These are phyloP conservation scores for Aphelocoma californica DNA, from an alignment of 2,797 vertebrate genomes.

Conservation along the genomic window DNA sequence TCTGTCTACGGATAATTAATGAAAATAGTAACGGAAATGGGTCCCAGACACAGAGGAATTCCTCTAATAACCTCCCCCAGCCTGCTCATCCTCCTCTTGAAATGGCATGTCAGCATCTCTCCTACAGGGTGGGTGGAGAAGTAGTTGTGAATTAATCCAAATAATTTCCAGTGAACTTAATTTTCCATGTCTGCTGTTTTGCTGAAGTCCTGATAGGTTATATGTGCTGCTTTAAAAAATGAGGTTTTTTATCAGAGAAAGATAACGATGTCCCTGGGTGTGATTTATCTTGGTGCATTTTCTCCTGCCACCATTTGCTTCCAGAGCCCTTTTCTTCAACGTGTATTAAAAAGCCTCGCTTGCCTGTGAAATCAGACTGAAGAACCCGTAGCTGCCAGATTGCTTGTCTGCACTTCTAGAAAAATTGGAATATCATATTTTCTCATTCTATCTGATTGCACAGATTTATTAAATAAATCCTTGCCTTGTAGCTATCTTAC, in stretches of 20 bases:
- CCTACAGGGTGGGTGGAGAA: background rate
- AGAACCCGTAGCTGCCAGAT: background rate
- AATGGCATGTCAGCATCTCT: background rate
- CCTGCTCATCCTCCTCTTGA: background rate
- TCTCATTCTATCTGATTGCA: conserved; percentile 27
- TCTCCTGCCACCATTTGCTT: background rate
- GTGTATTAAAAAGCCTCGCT: background rate
- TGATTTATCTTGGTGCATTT: conserved; percentile 15
- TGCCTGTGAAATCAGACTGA: conserved; percentile 8
- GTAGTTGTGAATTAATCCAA: background rate
- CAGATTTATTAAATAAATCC: conserved; percentile 39
- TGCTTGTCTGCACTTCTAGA: background rate
- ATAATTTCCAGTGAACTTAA: background rate
- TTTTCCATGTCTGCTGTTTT: background rate
- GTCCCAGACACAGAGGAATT: background rate
- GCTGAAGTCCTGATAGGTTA: background rate
- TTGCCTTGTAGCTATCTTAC: conserved; percentile 20
- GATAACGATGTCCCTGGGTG: background rate
- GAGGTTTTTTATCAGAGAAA: conserved; percentile 12
- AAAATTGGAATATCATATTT: conserved; percentile 26
- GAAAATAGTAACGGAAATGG: background rate
- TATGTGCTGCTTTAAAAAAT: background rate
- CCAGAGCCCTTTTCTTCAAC: background rate
- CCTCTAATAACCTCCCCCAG: background rate
- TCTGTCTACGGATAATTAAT: background rate